Evolutionary conservation across 2,113 vertebrate species (phyloP), one percentile per base, ranked within the genome.

Genomic region (Pogonocichla stellata): DNA sequence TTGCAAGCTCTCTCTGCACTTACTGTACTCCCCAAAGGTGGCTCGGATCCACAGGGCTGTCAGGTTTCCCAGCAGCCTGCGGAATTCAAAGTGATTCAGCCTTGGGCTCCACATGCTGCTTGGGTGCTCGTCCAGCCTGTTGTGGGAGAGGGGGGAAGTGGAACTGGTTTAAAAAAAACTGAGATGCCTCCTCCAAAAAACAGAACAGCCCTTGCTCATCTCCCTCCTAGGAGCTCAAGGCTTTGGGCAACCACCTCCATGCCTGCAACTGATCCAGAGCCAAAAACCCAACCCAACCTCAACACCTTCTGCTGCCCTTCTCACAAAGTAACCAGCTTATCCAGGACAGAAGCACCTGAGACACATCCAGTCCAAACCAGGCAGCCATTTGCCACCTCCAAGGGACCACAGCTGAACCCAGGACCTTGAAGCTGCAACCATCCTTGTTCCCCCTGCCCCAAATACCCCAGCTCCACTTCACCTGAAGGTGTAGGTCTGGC

Each of bases 1-100:
- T 65, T 19, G 22, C 53, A 29, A 34, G 45, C 24, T 45, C 74
- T 53, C 25, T 48, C 34, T 24, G 43, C 54, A 96, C 98, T 97
- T 95, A 99, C 99, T 99, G 36, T 98, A 98, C 56, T 99, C 98
- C 43, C 99, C 99, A 20, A 99, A 99, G 0, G 99, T 99, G 28
- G 98, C 98, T 72, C 99, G 97, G 93, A 99, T 99, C 97, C 97
- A 96, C 90, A 99, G 93, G 82, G 98, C 98, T 2, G 98, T 99
- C 92, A 99, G 97, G 93, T 99, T 99, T 79, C 98, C 98, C 62
- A 99, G 96, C 33, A 99, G 97, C 34, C 93, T 98, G 54, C 98
- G 99, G 85, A 98, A 99, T 50, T 99, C 98, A 12, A 96, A 86
- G 31, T 98, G 93, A 45, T 98, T 99, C 48, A 99, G 98, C 80